phyloP scores from a whole-genome alignment of 2,888 invertebrate genomes.

The Nomada goodeniana region DNA sequence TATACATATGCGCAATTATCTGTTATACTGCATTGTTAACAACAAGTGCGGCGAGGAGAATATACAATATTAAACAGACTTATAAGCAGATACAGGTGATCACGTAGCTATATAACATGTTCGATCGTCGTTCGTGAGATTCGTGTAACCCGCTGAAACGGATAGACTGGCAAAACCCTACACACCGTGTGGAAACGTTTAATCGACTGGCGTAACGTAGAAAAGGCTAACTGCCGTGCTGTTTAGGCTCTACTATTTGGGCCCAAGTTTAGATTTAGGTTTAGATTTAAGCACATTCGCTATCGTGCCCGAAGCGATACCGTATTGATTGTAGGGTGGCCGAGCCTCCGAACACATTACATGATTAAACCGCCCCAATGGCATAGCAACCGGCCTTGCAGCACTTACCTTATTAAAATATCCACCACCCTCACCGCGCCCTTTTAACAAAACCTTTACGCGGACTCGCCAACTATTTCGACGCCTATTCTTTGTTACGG shows the following conservation, averaged over 20 bases:
- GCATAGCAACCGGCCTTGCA: constrained; percentile 80
- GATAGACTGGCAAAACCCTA: not conserved
- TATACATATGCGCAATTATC: too few relatives aligned
- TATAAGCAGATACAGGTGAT: too few relatives aligned
- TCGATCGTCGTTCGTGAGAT: not conserved
- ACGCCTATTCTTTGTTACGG: constrained; percentile 54
- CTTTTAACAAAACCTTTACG: constrained; percentile 69
- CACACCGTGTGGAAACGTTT: constrained; percentile 16
- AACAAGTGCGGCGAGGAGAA: too few relatives aligned
- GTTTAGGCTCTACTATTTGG: constrained; percentile 46
- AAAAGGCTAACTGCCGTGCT: constrained; percentile 34
- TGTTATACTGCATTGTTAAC: too few relatives aligned
- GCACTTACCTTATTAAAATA: constrained; percentile 85
- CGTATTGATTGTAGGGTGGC: constrained; percentile 82
- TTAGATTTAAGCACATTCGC: constrained; percentile 78
- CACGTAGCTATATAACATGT: not conserved
- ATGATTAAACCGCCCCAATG: constrained; percentile 83
- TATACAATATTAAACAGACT: too few relatives aligned
- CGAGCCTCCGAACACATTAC: constrained; percentile 83
- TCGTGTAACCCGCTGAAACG: not conserved
- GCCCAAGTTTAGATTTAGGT: constrained; percentile 63
- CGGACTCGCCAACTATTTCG: constrained; percentile 59
- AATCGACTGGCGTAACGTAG: constrained; percentile 29
- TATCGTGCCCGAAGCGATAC: constrained; percentile 81
- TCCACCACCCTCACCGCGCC: constrained; percentile 76